phyloP scores from a whole-genome alignment of 1,140 invertebrate genomes.

The Micrasema longulum region DNA sequence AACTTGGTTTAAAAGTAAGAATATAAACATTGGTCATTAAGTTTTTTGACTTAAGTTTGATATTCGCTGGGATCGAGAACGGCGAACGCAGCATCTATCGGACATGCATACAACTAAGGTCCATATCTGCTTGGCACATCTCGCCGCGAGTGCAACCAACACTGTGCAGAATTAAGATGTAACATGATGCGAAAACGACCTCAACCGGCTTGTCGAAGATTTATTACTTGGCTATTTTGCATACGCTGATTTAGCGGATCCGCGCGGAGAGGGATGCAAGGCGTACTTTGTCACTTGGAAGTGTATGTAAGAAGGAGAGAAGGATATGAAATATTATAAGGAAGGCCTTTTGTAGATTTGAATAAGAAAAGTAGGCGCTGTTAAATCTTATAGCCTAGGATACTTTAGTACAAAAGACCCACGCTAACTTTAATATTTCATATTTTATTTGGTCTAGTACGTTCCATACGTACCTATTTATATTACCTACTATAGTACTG shows the following conservation, averaged over 20 bases:
- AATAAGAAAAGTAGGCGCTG: slow-evolving; percentile 44
- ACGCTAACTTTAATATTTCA: slow-evolving; percentile 24
- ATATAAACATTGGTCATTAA: too few relatives aligned
- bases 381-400: slow-evolving; percentile 35
- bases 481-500: background rate
- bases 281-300: slow-evolving; percentile 36
- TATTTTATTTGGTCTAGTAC: background rate
- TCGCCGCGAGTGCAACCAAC: slow-evolving; percentile 51
- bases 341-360: slow-evolving; percentile 53
- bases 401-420: slow-evolving; percentile 38
- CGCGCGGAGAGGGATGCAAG: slow-evolving; percentile 38
- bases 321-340: slow-evolving; percentile 53
- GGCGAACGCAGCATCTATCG: slow-evolving; percentile 36
- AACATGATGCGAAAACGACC: slow-evolving; percentile 71
- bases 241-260: slow-evolving; percentile 71
- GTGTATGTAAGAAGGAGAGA: slow-evolving; percentile 40
- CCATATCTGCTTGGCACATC: slow-evolving; percentile 50
- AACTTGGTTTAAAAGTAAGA: too few relatives aligned
- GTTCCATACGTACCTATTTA: too few relatives aligned
- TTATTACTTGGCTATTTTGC: slow-evolving; percentile 71
- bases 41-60: background rate
- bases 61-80: slow-evolving; percentile 4
- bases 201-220: slow-evolving; percentile 65
- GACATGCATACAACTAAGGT: slow-evolving; percentile 61
- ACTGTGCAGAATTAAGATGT: slow-evolving; percentile 69